phyloP scores from a whole-genome alignment of 2,113 vertebrate genomes.

The Beaufortia kweichowensis region DNA sequence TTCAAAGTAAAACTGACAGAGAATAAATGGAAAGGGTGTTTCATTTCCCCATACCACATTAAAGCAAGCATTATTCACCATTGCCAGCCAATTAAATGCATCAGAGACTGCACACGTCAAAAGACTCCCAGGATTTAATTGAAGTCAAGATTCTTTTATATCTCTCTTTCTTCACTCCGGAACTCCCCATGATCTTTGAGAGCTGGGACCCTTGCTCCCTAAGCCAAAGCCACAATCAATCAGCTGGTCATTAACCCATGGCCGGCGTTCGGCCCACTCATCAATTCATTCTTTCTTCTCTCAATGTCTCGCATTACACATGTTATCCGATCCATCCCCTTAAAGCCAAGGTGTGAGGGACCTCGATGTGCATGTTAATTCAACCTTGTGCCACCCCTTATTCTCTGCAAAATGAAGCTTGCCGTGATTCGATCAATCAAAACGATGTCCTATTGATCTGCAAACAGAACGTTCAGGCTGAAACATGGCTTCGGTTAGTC shows the following conservation, averaged over 20 bases:
- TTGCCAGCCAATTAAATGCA: slow-evolving; percentile 30
- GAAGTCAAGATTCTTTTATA: slow-evolving; percentile 8
- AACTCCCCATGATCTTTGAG: slow-evolving; percentile 3
- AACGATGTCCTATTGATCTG: not conserved
- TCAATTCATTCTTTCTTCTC: not conserved
- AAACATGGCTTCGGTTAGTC: slow-evolving; percentile 20
- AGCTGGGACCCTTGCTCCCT: slow-evolving; percentile 19
- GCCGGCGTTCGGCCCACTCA: not conserved
- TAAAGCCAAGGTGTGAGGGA: not conserved
- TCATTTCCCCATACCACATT: slow-evolving; percentile 10
- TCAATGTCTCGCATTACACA: not conserved
- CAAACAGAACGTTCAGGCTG: not conserved
- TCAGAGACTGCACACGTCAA: slow-evolving; percentile 9
- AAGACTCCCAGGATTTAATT: slow-evolving; percentile 30
- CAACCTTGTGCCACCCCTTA: not conserved
- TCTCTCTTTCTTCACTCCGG: not conserved
- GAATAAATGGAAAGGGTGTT: not conserved
- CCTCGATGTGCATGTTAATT: slow-evolving; percentile 1
- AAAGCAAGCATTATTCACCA: slow-evolving; percentile 47
- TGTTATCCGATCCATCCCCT: slow-evolving; percentile 2
- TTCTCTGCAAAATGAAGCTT: not conserved
- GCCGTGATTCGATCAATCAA: not conserved
- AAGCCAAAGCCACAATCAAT: slow-evolving; percentile 30
- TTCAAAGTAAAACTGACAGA: slow-evolving; percentile 36
- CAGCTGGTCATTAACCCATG: slow-evolving; percentile 27